Evolutionary conservation across 2,113 vertebrate genomes (phyloP).

Genomic region (Otus sunia): DNA sequence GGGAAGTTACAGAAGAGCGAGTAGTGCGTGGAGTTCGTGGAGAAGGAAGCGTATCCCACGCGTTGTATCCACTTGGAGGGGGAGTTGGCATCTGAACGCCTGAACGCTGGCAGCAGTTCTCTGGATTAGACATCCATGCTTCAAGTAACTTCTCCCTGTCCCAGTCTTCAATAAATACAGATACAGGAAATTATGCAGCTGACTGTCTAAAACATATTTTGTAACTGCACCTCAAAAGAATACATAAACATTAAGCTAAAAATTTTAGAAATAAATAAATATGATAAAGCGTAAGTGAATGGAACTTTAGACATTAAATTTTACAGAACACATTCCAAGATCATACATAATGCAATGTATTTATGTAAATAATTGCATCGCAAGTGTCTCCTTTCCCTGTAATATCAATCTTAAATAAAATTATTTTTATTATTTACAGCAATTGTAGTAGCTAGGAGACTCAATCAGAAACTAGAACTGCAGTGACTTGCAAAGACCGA

Average conservation of each 20-base stretch:
- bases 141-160: constrained; percentile 97
- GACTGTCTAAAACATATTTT: neutral
- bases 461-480: neutral
- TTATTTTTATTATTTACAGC: neutral
- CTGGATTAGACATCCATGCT: constrained; percentile 95
- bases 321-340: neutral
- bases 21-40: constrained; percentile 92
- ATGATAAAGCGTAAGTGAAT: neutral
- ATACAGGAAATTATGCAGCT: neutral
- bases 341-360: neutral
- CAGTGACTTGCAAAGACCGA: neutral
- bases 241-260: neutral
- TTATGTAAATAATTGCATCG: neutral
- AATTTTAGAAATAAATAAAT: neutral
- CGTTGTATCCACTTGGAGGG: constrained; percentile 92
- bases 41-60: constrained; percentile 96
- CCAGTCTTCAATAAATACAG: constrained; percentile 84
- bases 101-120: constrained; percentile 95
- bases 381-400: neutral
- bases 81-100: constrained; percentile 96
- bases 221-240: neutral
- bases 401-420: neutral
- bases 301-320: neutral
- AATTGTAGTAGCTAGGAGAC: neutral
- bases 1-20: constrained; percentile 90